Evolutionary conservation across 2,113 vertebrate species (phyloP).

Genomic region (Nothocercus julius): DNA sequence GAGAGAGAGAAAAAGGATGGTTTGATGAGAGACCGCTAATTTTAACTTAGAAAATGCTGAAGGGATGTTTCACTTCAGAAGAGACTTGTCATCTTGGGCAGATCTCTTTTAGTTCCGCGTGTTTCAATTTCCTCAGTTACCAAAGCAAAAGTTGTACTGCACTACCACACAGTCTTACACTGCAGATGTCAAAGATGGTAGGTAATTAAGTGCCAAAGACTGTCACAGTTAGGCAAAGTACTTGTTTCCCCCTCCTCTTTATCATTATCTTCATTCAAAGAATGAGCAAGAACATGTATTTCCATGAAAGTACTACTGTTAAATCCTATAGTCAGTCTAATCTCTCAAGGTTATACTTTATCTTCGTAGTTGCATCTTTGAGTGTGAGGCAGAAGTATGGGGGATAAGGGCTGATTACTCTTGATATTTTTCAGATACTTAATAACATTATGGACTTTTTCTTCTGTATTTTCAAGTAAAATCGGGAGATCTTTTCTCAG

Average conservation of each 20-base stretch:
- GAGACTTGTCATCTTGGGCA: neutral
- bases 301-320: neutral
- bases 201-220: neutral
- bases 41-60: neutral
- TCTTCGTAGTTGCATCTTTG: accelerated
- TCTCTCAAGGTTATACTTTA: accelerated
- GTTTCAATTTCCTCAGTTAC: neutral
- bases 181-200: neutral
- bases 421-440: neutral
- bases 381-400: neutral
- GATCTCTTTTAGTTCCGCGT: accelerated
- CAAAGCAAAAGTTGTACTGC: neutral
- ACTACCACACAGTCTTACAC: accelerated
- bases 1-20: neutral
- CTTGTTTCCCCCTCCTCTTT: neutral
- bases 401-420: neutral
- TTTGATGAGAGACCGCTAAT: neutral
- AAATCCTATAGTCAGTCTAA: accelerated
- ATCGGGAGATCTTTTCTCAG: neutral
- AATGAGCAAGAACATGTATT: neutral
- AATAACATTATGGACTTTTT: neutral
- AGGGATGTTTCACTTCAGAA: neutral
- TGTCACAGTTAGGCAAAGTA: neutral
- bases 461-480: neutral
- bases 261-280: neutral